These are phyloP conservation scores for Carterocephalus palaemon DNA, from an alignment of 2,888 invertebrate species.

Conservation along the genomic window DNA sequence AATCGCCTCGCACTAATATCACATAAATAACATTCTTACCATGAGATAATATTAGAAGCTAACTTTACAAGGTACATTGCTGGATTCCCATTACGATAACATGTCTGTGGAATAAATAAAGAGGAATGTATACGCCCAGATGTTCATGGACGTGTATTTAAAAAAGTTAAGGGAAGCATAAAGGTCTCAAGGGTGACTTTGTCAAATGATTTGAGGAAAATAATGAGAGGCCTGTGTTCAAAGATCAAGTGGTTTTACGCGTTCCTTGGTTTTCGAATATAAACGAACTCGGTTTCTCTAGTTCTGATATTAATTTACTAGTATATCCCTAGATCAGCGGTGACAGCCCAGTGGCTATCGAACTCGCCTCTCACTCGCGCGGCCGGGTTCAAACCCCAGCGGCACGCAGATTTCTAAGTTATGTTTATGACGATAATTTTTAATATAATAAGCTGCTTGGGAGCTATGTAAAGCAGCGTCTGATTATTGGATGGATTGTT, in stretches of 20 bases:
- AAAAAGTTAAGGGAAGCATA: not conserved
- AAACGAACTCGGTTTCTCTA: not conserved
- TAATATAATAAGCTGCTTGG: too few species aligned
- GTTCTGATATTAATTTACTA: too few species aligned
- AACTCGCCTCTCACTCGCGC: too few species aligned
- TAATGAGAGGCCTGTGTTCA: slow-evolving; percentile 29
- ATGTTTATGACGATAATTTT: too few species aligned
- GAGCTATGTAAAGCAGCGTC: too few species aligned
- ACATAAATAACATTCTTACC: not conserved
- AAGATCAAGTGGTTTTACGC: slow-evolving; percentile 20
- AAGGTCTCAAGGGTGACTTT: slow-evolving; percentile 26
- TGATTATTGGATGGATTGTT: too few species aligned
- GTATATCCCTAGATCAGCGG: too few species aligned
- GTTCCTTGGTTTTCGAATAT: slow-evolving; percentile 11
- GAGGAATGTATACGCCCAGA: not conserved
- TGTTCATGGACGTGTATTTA: not conserved
- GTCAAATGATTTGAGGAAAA: slow-evolving; percentile 31
- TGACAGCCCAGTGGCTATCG: too few species aligned
- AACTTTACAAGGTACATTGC: slow-evolving; percentile 6
- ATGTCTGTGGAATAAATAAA: too few species aligned
- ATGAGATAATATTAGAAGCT: not conserved
- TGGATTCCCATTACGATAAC: not conserved
- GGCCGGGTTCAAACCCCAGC: too few species aligned
- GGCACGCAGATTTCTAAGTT: too few species aligned
- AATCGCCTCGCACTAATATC: slow-evolving; percentile 11